Conservation (phyloP, 2,113 vertebrate species). For the Todiramphus saurophagus region DNA sequence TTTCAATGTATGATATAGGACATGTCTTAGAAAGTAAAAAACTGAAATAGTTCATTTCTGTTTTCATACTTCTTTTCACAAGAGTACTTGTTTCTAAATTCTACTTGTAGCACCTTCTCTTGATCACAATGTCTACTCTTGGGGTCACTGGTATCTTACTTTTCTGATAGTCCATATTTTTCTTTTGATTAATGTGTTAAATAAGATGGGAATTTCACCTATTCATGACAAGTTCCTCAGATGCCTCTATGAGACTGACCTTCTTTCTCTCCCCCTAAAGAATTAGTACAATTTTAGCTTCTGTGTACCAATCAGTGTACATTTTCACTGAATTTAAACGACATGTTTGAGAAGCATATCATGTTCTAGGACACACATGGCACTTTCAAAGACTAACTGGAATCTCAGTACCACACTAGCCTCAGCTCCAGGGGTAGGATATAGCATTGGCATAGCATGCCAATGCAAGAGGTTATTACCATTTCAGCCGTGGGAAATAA, state of each 20-base stretch:
- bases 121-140: neutral
- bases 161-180: neutral
- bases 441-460: accelerated
- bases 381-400: neutral
- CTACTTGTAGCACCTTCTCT: neutral
- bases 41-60: neutral
- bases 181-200: neutral
- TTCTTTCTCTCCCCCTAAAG: neutral
- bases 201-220: neutral
- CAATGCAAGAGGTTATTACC: neutral
- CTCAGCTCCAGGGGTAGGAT: neutral
- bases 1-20: neutral
- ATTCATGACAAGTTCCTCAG: neutral
- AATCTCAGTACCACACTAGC: neutral
- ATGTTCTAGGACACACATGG: neutral
- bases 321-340: neutral
- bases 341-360: neutral
- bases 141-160: neutral
- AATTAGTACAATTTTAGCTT: neutral
- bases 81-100: neutral
- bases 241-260: neutral
- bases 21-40: neutral
- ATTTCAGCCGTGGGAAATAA: neutral
- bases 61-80: neutral
- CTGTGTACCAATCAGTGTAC: neutral